Evolutionary conservation across 1,140 invertebrate genomes (phyloP).

Genomic region (Trachelipus rathkii): DNA sequence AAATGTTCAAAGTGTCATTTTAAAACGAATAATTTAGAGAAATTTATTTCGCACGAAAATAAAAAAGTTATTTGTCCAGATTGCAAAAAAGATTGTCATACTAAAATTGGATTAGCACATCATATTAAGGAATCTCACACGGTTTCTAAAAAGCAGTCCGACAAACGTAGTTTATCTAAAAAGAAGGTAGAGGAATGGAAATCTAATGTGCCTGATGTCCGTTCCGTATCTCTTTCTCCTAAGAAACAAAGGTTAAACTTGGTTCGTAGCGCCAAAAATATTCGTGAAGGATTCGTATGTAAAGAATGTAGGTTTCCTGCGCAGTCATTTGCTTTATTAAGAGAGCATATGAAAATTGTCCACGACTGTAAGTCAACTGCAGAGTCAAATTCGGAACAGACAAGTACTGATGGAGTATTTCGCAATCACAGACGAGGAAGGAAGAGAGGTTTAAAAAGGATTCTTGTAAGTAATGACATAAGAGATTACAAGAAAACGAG

Average conservation of each 20-base stretch:
- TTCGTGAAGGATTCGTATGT: background rate
- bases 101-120: background rate
- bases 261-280: no score
- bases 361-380: background rate
- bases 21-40: background rate
- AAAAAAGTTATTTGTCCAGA: background rate
- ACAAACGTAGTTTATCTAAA: no score
- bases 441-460: background rate
- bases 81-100: background rate
- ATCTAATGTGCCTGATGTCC: no score
- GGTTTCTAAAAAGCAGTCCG: background rate
- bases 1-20: background rate
- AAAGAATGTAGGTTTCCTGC: background rate
- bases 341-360: background rate
- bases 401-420: background rate
- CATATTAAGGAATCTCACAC: background rate
- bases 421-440: background rate
- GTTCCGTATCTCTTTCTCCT: no score
- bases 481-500: background rate
- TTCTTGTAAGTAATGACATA: background rate
- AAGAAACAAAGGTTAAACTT: no score
- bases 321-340: background rate
- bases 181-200: no score
- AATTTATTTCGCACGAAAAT: background rate
- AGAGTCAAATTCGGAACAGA: background rate